These are phyloP conservation scores for Galerucella nymphaeae DNA, from an alignment of 2,888 invertebrate species.

Conservation along the genomic window DNA sequence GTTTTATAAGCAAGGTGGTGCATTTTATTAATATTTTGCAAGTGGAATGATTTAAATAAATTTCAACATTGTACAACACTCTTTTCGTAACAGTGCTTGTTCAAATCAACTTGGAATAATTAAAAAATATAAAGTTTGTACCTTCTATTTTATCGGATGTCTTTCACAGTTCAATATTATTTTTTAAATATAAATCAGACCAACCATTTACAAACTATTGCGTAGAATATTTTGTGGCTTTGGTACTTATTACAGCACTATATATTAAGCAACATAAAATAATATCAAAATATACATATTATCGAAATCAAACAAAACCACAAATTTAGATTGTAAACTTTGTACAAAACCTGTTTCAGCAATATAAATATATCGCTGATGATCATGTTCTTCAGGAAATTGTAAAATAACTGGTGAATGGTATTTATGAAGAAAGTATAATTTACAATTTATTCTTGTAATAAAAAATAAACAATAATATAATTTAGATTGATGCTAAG, in stretches of 20 bases:
- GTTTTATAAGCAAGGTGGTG: conserved; percentile 55
- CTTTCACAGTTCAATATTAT: too few relatives aligned
- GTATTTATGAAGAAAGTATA: background rate
- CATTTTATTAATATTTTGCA: conserved; percentile 36
- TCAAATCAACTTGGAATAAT: too few relatives aligned
- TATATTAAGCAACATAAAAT: background rate
- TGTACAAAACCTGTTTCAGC: background rate
- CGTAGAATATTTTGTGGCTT: background rate
- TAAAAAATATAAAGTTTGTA: too few relatives aligned
- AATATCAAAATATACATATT: background rate
- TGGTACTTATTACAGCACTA: background rate
- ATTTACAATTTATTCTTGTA: conserved; percentile 1
- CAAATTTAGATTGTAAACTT: background rate
- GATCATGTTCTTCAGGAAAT: background rate
- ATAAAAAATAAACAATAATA: background rate
- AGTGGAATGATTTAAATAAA: conserved; percentile 7
- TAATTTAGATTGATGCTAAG: background rate
- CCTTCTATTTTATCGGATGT: too few relatives aligned
- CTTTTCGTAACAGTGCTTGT: background rate
- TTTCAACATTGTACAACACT: background rate
- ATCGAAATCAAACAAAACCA: background rate
- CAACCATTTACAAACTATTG: too few relatives aligned
- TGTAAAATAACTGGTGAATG: background rate
- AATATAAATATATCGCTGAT: too few relatives aligned
- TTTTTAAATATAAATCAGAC: too few relatives aligned